Conservation (phyloP, 2,113 vertebrate species). For the Strigops habroptila region DNA sequence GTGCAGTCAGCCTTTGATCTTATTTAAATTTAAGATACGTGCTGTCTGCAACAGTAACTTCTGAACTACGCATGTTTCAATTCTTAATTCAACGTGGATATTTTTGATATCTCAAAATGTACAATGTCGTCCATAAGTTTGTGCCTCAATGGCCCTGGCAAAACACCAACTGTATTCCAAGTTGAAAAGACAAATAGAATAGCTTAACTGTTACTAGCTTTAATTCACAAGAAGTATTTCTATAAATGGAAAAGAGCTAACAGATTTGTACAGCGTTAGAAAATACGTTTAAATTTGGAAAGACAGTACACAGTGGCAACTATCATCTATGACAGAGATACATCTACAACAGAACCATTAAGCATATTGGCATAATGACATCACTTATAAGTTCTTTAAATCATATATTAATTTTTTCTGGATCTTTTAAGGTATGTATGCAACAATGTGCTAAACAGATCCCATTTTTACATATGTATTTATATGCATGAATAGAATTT, state of each 20-base stretch:
- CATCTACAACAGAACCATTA: not conserved
- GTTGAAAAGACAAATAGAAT: not conserved
- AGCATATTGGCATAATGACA: not conserved
- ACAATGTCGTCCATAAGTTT: not conserved
- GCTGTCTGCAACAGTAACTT: slow-evolving; percentile 35
- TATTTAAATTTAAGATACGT: slow-evolving; percentile 35
- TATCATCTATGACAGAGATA: not conserved
- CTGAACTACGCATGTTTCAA: not conserved
- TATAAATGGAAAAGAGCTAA: not conserved
- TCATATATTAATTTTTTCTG: not conserved
- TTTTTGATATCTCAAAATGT: not conserved
- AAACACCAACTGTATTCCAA: not conserved
- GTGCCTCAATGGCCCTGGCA: not conserved
- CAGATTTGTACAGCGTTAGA: not conserved
- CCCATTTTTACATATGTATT: not conserved
- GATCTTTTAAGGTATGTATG: not conserved
- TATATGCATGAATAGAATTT: not conserved
- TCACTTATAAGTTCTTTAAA: not conserved
- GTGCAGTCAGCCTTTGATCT: slow-evolving; percentile 48
- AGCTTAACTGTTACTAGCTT: not conserved
- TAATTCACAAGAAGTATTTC: not conserved
- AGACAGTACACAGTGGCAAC: not conserved
- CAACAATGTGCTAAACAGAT: not conserved
- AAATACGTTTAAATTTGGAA: not conserved
- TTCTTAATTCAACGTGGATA: not conserved